Base-by-base conservation (phyloP, 2,113 vertebrate species). In the Martes martes region DNA sequence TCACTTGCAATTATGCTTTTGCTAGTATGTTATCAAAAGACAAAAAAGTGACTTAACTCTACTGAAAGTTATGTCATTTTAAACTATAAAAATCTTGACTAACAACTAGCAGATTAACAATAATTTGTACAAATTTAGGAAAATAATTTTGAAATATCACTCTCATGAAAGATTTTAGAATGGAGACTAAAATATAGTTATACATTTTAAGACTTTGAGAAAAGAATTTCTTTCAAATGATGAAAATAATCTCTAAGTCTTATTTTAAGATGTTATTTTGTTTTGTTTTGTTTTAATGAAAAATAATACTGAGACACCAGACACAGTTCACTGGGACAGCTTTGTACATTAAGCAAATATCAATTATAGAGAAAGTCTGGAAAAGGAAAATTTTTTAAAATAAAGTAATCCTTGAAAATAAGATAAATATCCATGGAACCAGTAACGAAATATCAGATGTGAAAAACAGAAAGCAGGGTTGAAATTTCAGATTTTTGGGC, bases 21-120 rank as follows among this genome's bases (percentile, higher is more conserved):
- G n/a, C 36, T 84, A 89, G 42, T 80, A 73, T 93, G 67, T n/a
- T 47, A 71, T 85, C 63, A 52, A 91, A 91, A 61, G 23, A 36
- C 65, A 71, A 91, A 91, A 94, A 74, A 55, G 33, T 39, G 14
- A 50, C 36, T 67, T 57, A 96, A 87, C 24, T 89, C 73, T 84
- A 33, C 69, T 90, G 76, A 97, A 96, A 81, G 23, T 42, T 67
- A 79, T 83, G 21, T 73, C 71, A 79, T 82, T 84, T 97, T 90
- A 80, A 81, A 95, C 63, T 82, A 85, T 65, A 84, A 83, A 94
- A 95, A 52, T 93, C 21, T 96, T 97, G 45, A 93, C 36, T 93
- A 91, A 15, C 13, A 88, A 78, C 21, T 67, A 92, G 16, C 16
- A 89, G 36, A 82, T 88, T 94, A 88, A 95, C 94, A 94, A 71